phyloP scores from a whole-genome alignment of 1,140 invertebrate genomes.

The Cheumatopsyche charites region DNA sequence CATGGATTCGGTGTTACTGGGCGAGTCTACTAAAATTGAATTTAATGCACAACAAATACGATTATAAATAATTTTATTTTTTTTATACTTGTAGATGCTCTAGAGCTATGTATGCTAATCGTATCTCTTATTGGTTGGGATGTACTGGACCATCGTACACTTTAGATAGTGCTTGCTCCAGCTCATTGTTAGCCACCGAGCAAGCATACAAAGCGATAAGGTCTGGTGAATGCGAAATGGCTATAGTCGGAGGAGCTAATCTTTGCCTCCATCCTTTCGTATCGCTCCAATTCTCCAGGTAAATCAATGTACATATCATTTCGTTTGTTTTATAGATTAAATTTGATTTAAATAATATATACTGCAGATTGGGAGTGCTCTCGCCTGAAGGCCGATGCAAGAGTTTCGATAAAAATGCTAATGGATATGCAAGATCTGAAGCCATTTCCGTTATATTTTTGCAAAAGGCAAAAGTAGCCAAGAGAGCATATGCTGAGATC shows the following conservation, averaged over 20 bases:
- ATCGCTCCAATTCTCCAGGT: slow-evolving; percentile 80
- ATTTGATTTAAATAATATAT: no score
- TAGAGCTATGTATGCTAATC: slow-evolving; percentile 89
- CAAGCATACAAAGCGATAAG: slow-evolving; percentile 81
- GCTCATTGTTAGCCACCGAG: slow-evolving; percentile 82
- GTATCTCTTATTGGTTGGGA: slow-evolving; percentile 79
- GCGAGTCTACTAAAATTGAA: slow-evolving; percentile 53
- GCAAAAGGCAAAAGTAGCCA: slow-evolving; percentile 80
- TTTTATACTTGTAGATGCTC: slow-evolving; percentile 69
- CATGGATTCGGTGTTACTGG: slow-evolving; percentile 72
- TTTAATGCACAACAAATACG: neutral
- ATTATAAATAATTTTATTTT: neutral
- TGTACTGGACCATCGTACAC: slow-evolving; percentile 78
- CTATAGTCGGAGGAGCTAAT: slow-evolving; percentile 86
- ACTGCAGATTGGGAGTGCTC: slow-evolving; percentile 78
- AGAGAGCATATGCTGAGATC: slow-evolving; percentile 59
- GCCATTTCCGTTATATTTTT: slow-evolving; percentile 78
- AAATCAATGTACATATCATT: slow-evolving; percentile 47
- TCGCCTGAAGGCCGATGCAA: slow-evolving; percentile 86
- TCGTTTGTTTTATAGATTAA: no score
- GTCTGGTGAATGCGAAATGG: slow-evolving; percentile 78
- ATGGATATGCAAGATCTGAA: slow-evolving; percentile 79
- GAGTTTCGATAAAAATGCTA: slow-evolving; percentile 83
- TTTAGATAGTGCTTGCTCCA: slow-evolving; percentile 90
- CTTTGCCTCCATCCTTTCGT: slow-evolving; percentile 83